Base-by-base conservation (phyloP, 1,140 invertebrate genomes). In the Apocrypta bakeri region DNA sequence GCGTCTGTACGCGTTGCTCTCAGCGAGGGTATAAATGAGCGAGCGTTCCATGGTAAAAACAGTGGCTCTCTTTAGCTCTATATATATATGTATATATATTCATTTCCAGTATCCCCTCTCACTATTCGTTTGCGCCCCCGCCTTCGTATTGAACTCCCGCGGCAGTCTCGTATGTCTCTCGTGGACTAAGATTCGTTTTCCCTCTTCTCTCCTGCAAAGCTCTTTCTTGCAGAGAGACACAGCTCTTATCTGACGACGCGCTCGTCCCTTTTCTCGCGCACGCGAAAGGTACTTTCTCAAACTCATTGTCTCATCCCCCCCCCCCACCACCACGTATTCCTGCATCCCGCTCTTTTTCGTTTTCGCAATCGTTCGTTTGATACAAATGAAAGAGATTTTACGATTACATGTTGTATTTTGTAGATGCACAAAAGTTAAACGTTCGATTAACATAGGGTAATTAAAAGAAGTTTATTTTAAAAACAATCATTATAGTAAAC, bases 31-130 rank as follows among this genome's bases (percentile, higher is more conserved):
- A 78, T 78, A 78, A 68, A 78, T 68, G 76, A 78, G 37, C 42
- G 24, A 24, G 37, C 63, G 17, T 7, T 1, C 29, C 84, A 85
- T 86, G 86, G 84, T 89, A 89, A 90, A 89, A 90, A 89, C 88
- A 88, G 85, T 87, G 86, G 83, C 84, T 85, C 86, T 88, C 86
- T 78, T 86, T 87, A 85, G 84, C 88, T 85, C 81, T 85, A 84
- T 85, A 83, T 83, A 81, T 84, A 64, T 81, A 71, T n/a, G n/a
- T n/a, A n/a, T n/a, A n/a, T n/a, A n/a, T n/a, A n/a, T n/a, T n/a
- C n/a, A n/a, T n/a, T n/a, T n/a, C n/a, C n/a, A n/a, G n/a, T n/a
- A n/a, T n/a, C 68, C 80, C 84, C 79, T 77, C 21, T 75, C 40
- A n/a, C 27, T n/a, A 25, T 77, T 77, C n/a, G 42, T 79, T 79